Evolutionary conservation across 1,140 invertebrate genomes (phyloP).

Genomic region (Atta cephalotes): DNA sequence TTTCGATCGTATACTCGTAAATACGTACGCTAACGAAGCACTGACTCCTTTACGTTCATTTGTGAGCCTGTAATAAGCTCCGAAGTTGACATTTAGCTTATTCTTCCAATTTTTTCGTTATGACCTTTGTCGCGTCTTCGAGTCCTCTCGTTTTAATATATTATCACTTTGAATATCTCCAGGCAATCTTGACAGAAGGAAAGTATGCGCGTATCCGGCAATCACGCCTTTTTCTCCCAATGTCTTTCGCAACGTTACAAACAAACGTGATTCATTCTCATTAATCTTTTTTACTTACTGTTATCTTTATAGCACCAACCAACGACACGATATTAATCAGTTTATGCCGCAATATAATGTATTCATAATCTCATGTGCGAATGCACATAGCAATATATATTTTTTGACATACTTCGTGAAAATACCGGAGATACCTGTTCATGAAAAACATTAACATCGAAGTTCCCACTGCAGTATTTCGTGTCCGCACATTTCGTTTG

Average conservation of each 20-base stretch:
- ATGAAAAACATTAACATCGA: slow-evolving; percentile 31
- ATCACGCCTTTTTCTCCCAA: slow-evolving; percentile 28
- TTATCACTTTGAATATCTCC: slow-evolving; percentile 28
- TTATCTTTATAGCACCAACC: not conserved
- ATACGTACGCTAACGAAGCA: slow-evolving; percentile 57
- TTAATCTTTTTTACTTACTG: slow-evolving; percentile 27
- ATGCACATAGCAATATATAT: not conserved
- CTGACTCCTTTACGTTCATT: slow-evolving; percentile 52
- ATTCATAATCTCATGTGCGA: not conserved
- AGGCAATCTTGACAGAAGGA: slow-evolving; percentile 17
- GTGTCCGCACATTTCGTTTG: slow-evolving; percentile 21
- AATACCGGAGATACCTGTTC: not conserved
- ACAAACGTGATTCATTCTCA: slow-evolving; percentile 41
- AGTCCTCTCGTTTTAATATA: slow-evolving; percentile 51
- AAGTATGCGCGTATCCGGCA: slow-evolving; percentile 33
- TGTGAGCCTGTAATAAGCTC: slow-evolving; percentile 40
- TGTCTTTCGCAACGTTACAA: slow-evolving; percentile 13
- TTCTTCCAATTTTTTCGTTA: slow-evolving; percentile 54
- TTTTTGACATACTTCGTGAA: slow-evolving; percentile 26
- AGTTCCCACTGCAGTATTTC: not conserved
- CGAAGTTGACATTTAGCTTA: slow-evolving; percentile 60
- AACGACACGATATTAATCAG: slow-evolving; percentile 28
- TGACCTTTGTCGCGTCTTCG: slow-evolving; percentile 53
- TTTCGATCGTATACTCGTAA: slow-evolving; percentile 44
- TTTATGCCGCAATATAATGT: not conserved